Percentiles rank a stretch among this genome's conserved stretches.
Evolutionary conservation across 1,140 invertebrate genomes (phyloP).

Genomic region (Procambarus virginalis): DNA sequence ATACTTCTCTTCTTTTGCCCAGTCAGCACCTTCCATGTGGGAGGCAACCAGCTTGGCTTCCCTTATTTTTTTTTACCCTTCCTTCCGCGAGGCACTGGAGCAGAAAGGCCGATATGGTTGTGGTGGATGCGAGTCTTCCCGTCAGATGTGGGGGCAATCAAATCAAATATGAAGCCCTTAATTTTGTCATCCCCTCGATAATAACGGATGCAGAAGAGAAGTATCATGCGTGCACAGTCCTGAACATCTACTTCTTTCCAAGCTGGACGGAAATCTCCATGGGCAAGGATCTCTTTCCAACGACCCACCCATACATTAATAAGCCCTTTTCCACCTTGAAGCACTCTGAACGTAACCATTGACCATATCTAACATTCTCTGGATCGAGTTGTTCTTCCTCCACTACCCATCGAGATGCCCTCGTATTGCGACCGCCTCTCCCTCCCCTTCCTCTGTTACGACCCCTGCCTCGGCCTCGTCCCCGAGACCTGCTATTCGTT

Average conservation of each 20-base stretch:
- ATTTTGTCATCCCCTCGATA: slow-evolving; percentile 99
- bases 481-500: not conserved
- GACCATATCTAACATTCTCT: slow-evolving; percentile 67
- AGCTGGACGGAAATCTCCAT: slow-evolving; percentile 92
- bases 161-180: slow-evolving; percentile 96
- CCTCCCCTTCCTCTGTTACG: slow-evolving; percentile 50
- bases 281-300: slow-evolving; percentile 93
- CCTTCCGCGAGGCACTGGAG: slow-evolving; percentile 78
- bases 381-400: slow-evolving; percentile 62
- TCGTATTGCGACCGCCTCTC: slow-evolving; percentile 53
- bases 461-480: slow-evolving; percentile 45
- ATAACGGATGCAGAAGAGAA: slow-evolving; percentile 94
- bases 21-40: slow-evolving; percentile 85
- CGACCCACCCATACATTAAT: slow-evolving; percentile 85
- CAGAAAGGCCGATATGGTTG: slow-evolving; percentile 78
- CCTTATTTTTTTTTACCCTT: slow-evolving; percentile 85
- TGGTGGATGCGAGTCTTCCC: slow-evolving; percentile 85
- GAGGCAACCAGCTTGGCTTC: slow-evolving; percentile 77
- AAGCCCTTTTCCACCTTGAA: slow-evolving; percentile 72
- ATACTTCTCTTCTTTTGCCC: slow-evolving; percentile 93
- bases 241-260: slow-evolving; percentile 94
- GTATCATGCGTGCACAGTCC: slow-evolving; percentile 77
- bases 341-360: slow-evolving; percentile 71
- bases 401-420: slow-evolving; percentile 40
- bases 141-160: slow-evolving; percentile 91